Percentiles rank a stretch among this genome's conserved stretches.
Conservation (phyloP, 2,888 invertebrate genomes). For the Cephus spinipes region DNA sequence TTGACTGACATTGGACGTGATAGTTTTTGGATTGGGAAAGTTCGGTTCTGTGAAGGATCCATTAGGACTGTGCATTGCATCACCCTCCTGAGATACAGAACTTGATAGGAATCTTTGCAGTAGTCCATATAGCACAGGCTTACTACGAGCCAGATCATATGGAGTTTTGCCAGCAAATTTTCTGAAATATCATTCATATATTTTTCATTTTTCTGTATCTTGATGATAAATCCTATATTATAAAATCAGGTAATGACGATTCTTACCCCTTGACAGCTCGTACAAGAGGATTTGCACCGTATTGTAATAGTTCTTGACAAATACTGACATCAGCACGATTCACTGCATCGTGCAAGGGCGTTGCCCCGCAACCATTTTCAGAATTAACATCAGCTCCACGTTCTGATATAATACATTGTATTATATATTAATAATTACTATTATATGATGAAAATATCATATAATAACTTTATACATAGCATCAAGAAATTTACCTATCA, state of each 20-base stretch:
- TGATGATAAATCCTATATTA: background rate
- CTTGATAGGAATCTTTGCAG: slow-evolving; percentile 54
- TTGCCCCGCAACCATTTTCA: slow-evolving; percentile 71
- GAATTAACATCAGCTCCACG: slow-evolving; percentile 72
- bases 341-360: slow-evolving; percentile 74
- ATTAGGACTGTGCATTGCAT: slow-evolving; percentile 53
- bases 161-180: slow-evolving; percentile 62
- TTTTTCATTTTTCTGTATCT: background rate
- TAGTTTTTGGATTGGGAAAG: slow-evolving; percentile 49
- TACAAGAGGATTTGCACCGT: slow-evolving; percentile 71
- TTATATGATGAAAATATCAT: too few species aligned
- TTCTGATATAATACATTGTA: slow-evolving; percentile 54
- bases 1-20: slow-evolving; percentile 58
- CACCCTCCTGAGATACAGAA: slow-evolving; percentile 51
- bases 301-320: slow-evolving; percentile 69
- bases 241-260: background rate
- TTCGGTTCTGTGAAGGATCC: slow-evolving; percentile 51
- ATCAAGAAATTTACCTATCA: slow-evolving; percentile 66
- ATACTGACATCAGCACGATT: slow-evolving; percentile 69
- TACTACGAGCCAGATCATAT: slow-evolving; percentile 55
- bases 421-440: slow-evolving; percentile 6
- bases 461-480: background rate
- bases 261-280: slow-evolving; percentile 68
- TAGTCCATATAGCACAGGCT: slow-evolving; percentile 49
- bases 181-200: slow-evolving; percentile 34